Conservation (phyloP, 2,797 vertebrate species). For the Pogoniulus pusillus region DNA sequence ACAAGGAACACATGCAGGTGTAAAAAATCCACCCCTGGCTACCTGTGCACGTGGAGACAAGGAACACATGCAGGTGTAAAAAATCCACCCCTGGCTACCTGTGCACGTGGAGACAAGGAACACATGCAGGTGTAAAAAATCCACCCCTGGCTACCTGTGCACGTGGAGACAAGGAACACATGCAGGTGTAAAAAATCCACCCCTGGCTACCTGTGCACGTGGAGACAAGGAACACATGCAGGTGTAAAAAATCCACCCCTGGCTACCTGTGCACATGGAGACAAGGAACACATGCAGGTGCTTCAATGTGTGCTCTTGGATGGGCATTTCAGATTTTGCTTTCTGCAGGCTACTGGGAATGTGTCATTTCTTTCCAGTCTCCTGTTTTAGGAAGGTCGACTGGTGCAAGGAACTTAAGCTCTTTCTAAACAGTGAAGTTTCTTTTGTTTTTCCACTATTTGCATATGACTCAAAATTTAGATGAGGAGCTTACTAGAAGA, state of each 20-base stretch:
- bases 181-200: background rate
- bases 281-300: background rate
- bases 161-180: background rate
- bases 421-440: slow-evolving; percentile 4
- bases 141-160: background rate
- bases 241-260: background rate
- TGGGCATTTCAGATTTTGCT: background rate
- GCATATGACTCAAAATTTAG: slow-evolving; percentile 7
- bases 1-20: background rate
- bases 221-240: background rate
- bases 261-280: background rate
- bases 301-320: background rate
- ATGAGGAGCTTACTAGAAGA: slow-evolving; percentile 1
- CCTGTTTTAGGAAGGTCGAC: background rate
- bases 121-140: background rate
- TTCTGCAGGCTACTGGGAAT: background rate
- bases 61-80: background rate
- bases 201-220: background rate
- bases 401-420: background rate
- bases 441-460: slow-evolving; percentile 29
- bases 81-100: background rate
- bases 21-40: background rate
- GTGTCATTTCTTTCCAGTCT: background rate
- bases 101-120: background rate
- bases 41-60: background rate